Evolutionary conservation across 2,888 invertebrate species (phyloP).

Genomic region (Erpobdella octoculata): DNA sequence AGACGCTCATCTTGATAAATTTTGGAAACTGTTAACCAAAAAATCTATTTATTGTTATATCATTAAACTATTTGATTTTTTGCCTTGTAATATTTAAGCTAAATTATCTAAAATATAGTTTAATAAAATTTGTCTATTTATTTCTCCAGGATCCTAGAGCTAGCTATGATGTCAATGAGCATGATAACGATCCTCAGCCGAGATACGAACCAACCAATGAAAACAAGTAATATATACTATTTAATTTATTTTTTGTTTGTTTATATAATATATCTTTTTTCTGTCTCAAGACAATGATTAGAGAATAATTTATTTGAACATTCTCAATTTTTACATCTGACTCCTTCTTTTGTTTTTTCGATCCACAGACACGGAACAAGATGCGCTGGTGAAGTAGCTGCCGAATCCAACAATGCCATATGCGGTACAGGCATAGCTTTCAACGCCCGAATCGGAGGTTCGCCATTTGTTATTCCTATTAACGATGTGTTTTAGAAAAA

Average conservation of each 20-base stretch:
- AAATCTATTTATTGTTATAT: too few relatives aligned
- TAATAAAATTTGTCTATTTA: neutral
- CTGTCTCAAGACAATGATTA: too few relatives aligned
- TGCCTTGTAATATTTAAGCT: neutral
- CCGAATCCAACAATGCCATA: conserved; percentile 83
- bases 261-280: neutral
- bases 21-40: too few relatives aligned
- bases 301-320: too few relatives aligned
- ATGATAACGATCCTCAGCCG: conserved; percentile 92
- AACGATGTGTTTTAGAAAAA: too few relatives aligned
- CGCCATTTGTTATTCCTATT: too few relatives aligned
- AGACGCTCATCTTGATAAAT: too few relatives aligned
- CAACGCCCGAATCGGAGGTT: conserved; percentile 84
- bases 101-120: neutral
- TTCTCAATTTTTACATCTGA: neutral
- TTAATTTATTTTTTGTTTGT: neutral
- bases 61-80: neutral
- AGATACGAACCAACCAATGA: conserved; percentile 93
- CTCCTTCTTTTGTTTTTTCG: too few relatives aligned
- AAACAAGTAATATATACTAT: conserved; percentile 57
- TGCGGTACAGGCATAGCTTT: conserved; percentile 94
- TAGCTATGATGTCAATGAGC: conserved; percentile 91
- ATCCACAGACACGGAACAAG: conserved; percentile 63
- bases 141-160: conserved; percentile 76
- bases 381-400: conserved; percentile 95